These are phyloP conservation scores for Sarcophaga caerulescens DNA, from an alignment of 2,888 invertebrate genomes.

Conservation along the genomic window DNA sequence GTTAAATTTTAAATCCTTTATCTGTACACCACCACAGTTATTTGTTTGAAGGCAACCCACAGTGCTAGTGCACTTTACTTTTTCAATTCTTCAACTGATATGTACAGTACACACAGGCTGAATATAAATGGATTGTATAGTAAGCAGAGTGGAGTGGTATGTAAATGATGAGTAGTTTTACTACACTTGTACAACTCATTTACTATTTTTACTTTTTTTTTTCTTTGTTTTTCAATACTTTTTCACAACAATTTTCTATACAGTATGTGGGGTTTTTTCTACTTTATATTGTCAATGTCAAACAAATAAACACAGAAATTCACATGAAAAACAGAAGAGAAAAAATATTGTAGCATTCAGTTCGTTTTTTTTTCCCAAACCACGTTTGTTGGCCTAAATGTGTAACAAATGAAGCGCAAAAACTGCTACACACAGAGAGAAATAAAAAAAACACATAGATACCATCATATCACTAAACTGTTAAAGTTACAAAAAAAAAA, in stretches of 20 bases:
- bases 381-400: slow-evolving; percentile 34
- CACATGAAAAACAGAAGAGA: slow-evolving; percentile 6
- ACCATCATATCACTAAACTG: not conserved
- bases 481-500: not conserved
- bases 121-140: not conserved
- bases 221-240: not conserved
- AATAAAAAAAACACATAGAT: not conserved
- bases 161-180: slow-evolving; percentile 40
- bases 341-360: slow-evolving; percentile 20
- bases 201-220: not conserved
- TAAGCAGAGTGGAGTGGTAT: not conserved
- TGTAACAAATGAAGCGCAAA: slow-evolving; percentile 25
- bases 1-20: too few species aligned
- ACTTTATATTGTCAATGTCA: slow-evolving; percentile 58
- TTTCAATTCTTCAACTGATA: not conserved
- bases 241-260: not conserved
- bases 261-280: not conserved
- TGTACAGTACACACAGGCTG: not conserved
- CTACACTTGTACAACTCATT: slow-evolving; percentile 51
- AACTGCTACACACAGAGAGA: not conserved
- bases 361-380: slow-evolving; percentile 13
- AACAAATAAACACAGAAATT: slow-evolving; percentile 29
- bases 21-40: too few species aligned
- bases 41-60: not conserved
- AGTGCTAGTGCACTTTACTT: not conserved